phyloP scores from a whole-genome alignment of 2,113 vertebrate genomes.

The Camarhynchus parvulus region DNA sequence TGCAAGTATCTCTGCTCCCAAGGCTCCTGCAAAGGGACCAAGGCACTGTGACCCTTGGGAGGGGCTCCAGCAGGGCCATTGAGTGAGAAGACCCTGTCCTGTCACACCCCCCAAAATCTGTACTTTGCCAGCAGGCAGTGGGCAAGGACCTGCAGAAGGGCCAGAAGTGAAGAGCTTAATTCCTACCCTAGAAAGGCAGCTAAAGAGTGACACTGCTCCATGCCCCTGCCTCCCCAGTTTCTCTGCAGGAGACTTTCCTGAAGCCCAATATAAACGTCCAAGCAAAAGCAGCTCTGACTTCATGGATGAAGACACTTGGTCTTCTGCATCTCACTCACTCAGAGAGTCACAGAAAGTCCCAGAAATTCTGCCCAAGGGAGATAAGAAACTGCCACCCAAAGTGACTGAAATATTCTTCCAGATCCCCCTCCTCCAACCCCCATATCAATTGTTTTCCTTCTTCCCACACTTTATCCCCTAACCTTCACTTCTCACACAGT shows the following conservation, averaged over 20 bases:
- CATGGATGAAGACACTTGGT: not conserved
- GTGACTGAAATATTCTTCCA: not conserved
- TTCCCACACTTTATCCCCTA: not conserved
- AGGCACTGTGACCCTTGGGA: not conserved
- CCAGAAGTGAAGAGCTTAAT: not conserved
- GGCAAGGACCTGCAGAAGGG: not conserved
- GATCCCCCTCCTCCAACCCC: not conserved
- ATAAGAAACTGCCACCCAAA: not conserved
- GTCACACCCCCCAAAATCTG: not conserved
- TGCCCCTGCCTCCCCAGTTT: fast-evolving
- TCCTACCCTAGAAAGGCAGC: not conserved
- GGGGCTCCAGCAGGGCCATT: not conserved
- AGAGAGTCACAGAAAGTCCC: not conserved
- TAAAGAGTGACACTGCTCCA: not conserved
- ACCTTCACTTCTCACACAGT: not conserved
- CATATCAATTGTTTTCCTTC: not conserved
- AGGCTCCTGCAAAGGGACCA: fast-evolving
- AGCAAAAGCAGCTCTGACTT: not conserved
- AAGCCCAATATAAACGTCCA: not conserved
- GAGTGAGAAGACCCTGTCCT: not conserved
- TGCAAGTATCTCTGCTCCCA: not conserved
- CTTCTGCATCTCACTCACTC: not conserved
- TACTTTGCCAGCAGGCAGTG: not conserved
- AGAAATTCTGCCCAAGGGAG: not conserved
- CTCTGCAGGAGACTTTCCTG: not conserved